phyloP scores from a whole-genome alignment of 2,797 vertebrate genomes.

The Sebastes alutus region DNA sequence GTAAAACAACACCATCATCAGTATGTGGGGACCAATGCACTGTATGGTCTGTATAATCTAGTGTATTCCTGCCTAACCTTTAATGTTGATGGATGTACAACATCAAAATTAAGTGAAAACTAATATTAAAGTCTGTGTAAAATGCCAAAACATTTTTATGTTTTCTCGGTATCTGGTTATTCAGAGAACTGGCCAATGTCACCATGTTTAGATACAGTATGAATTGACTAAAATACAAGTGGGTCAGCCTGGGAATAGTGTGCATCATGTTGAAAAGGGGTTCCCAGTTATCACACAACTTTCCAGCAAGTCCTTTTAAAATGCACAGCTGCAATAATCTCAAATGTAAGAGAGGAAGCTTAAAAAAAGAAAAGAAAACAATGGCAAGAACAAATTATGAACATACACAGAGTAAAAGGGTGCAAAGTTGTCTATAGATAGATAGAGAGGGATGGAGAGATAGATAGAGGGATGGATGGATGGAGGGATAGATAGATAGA shows the following conservation, averaged over 20 bases:
- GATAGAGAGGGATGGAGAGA: no score
- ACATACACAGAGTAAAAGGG: not conserved
- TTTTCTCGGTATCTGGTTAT: not conserved
- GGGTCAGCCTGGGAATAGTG: not conserved
- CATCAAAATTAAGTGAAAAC: not conserved
- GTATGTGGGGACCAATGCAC: not conserved
- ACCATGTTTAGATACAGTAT: not conserved
- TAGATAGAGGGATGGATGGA: no score
- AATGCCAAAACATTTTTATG: not conserved
- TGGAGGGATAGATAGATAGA: not conserved
- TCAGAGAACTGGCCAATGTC: not conserved
- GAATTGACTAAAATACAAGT: not conserved
- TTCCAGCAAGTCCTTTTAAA: not conserved
- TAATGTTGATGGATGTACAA: not conserved
- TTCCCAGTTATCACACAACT: not conserved
- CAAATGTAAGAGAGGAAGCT: not conserved
- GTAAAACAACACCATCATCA: conserved; percentile 9
- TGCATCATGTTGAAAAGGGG: not conserved
- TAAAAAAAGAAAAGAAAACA: not conserved
- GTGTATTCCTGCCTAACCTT: not conserved
- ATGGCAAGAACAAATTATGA: not conserved
- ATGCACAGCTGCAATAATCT: not conserved
- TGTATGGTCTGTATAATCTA: not conserved
- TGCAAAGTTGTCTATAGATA: no score
- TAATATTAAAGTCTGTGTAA: not conserved